Evolutionary conservation across 1,140 invertebrate genomes (phyloP), one percentile per base, ranked within the genome.

Genomic region (Papilio polyxenes): DNA sequence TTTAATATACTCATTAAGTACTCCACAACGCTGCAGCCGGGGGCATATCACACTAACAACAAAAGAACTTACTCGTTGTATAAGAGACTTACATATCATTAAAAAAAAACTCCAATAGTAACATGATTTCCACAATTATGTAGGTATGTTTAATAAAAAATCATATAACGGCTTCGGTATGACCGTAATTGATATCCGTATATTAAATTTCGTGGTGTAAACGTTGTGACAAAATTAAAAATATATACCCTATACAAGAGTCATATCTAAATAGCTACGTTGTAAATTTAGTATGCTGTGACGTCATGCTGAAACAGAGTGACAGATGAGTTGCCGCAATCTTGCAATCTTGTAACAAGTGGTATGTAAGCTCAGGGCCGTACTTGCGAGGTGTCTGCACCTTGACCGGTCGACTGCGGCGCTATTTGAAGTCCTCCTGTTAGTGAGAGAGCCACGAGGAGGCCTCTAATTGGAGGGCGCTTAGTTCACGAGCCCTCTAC

Each of bases 381-480:
- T 51, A 49, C 44, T 77, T 77, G n/a, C n/a, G 75, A 77, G 75
- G 75, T 76, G 75, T 76, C 75, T 80, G 40, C 77, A 17, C 77
- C 77, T 80, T 80, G 77, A 80, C 77, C 77, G 77, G 77, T 80
- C 77, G 77, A 80, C 77, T 80, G 77, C 56, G 17, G 23, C 40
- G 37, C 17, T 56, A 17, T 80, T 80, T 78, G 20, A 80, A 65
- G 59, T 48, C 17, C 77, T 80, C 77, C 77, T 62, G 77, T 80
- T 81, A 83, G 65, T 20, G 74, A 83, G 23, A 81, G 62, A 75
- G 49, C 37, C 51, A 83, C 87, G 85, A 80, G 85, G 84, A 82
- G 72, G 78, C 85, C 83, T 81, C 87, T 91, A 91, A 91, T 91
- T 91, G 90, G 89, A 91, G 90, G 82, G 90, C 85, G 83, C 90